These are phyloP conservation scores for Carassius gibelio DNA, from an alignment of 2,113 vertebrate genomes.

Conservation along the genomic window DNA sequence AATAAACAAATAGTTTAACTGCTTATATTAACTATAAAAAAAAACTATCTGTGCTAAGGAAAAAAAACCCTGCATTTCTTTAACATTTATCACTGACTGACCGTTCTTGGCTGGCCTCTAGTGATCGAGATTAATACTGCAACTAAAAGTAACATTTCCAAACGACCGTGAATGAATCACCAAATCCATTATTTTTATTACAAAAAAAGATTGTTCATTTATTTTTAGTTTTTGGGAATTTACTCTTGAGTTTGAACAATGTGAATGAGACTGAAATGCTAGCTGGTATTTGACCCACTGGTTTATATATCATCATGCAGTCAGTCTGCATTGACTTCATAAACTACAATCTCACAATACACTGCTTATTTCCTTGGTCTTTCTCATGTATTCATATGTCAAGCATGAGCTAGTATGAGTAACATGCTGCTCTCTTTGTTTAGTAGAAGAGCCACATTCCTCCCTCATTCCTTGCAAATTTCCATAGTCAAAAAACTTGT, in stretches of 20 bases:
- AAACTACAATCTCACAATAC: no score
- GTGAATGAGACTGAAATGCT: not conserved
- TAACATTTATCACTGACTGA: not conserved
- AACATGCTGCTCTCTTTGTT: not conserved
- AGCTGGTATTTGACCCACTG: not conserved
- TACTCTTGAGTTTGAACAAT: not conserved
- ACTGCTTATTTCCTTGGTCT: not conserved
- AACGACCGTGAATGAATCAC: not conserved
- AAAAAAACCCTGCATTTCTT: not conserved
- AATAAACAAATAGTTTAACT: not conserved
- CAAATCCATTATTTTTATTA: not conserved
- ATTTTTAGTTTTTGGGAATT: not conserved
- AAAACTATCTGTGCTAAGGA: no score
- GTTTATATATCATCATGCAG: not conserved
- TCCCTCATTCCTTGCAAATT: slow-evolving; percentile 45
- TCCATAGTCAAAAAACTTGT: slow-evolving; percentile 47
- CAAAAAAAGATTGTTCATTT: not conserved
- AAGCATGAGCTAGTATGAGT: not conserved
- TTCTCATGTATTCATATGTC: not conserved
- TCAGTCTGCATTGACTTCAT: no score
- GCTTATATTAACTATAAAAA: not conserved
- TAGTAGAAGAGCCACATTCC: slow-evolving; percentile 32
- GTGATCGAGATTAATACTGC: slow-evolving; percentile 30
- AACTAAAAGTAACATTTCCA: not conserved
- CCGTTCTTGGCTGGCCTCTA: slow-evolving; percentile 27